Percentiles rank a stretch among this genome's conserved stretches.
Evolutionary conservation across 2,888 invertebrate genomes (phyloP).

Genomic region (Leptinotarsa haldemani): DNA sequence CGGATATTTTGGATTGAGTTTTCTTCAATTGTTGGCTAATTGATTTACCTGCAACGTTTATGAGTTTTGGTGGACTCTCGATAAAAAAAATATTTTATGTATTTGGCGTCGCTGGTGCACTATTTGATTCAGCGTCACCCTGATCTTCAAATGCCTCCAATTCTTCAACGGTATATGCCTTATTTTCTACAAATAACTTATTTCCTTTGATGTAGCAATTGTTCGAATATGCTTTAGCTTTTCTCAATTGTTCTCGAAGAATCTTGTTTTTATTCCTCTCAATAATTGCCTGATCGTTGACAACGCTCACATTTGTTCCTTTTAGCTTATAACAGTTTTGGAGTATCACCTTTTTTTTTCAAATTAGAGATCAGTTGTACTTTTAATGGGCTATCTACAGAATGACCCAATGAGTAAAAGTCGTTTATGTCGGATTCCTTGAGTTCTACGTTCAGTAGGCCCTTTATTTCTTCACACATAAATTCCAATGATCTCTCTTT

Average conservation of each 20-base stretch:
- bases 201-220: background rate
- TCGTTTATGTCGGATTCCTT: conserved; percentile 16
- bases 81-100: background rate
- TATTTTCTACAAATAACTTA: background rate
- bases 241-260: background rate
- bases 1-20: no score
- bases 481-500: conserved; percentile 1
- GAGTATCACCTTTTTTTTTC: background rate
- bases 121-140: background rate
- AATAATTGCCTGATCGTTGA: background rate
- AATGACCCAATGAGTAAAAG: conserved; percentile 8
- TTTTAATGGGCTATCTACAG: background rate
- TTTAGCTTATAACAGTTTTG: conserved; percentile 1
- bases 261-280: background rate
- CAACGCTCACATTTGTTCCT: background rate
- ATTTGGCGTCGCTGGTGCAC: background rate
- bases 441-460: background rate
- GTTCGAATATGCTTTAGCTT: background rate
- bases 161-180: background rate
- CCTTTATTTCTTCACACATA: background rate
- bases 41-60: background rate
- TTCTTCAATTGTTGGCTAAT: no score
- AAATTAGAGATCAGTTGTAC: conserved; percentile 11
- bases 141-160: background rate
- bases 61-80: background rate